Percentiles rank a stretch among this genome's conserved stretches.
phyloP scores from a whole-genome alignment of 2,113 vertebrate species.

The Symphodus melops region DNA sequence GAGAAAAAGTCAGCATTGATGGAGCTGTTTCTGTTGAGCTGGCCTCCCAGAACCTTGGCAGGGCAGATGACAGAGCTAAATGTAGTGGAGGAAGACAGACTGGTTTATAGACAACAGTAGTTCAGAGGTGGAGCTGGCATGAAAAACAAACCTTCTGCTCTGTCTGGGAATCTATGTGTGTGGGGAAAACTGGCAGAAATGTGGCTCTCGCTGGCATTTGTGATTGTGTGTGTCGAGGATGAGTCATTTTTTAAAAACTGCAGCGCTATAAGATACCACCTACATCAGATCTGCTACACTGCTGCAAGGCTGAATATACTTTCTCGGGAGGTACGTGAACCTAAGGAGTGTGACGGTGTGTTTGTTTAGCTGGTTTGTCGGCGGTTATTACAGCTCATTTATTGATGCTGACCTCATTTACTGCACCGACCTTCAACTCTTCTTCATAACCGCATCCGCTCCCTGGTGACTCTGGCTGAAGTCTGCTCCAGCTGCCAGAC shows the following conservation, averaged over 20 bases:
- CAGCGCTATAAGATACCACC: slow-evolving; percentile 43
- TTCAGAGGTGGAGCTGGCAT: slow-evolving; percentile 68
- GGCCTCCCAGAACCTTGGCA: slow-evolving; percentile 66
- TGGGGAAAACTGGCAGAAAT: slow-evolving; percentile 43
- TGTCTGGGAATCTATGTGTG: slow-evolving; percentile 60
- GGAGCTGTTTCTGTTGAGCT: slow-evolving; percentile 44
- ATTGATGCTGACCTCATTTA: slow-evolving; percentile 77
- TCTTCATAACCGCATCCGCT: slow-evolving; percentile 71
- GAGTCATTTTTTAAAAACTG: slow-evolving; percentile 30
- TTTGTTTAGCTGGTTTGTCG: slow-evolving; percentile 11
- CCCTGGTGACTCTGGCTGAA: slow-evolving; percentile 68
- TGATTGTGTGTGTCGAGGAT: slow-evolving; percentile 5
- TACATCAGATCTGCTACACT: slow-evolving; percentile 36
- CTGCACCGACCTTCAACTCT: slow-evolving; percentile 81
- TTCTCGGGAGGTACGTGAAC: slow-evolving; percentile 8
- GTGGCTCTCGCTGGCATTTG: slow-evolving; percentile 1
- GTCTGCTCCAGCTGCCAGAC: slow-evolving; percentile 70
- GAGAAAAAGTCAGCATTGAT: slow-evolving; percentile 31
- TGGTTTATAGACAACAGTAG: slow-evolving; percentile 61
- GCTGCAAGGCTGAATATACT: slow-evolving; percentile 32
- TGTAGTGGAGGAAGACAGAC: slow-evolving; percentile 59
- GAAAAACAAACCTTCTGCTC: slow-evolving; percentile 58
- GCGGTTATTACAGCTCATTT: slow-evolving; percentile 70
- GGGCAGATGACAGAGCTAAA: slow-evolving; percentile 62
- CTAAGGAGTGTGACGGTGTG: slow-evolving; percentile 8